Evolutionary conservation across 2,888 invertebrate genomes (phyloP), one percentile per base, ranked within the genome.

Genomic region (Pheosia gnoma): DNA sequence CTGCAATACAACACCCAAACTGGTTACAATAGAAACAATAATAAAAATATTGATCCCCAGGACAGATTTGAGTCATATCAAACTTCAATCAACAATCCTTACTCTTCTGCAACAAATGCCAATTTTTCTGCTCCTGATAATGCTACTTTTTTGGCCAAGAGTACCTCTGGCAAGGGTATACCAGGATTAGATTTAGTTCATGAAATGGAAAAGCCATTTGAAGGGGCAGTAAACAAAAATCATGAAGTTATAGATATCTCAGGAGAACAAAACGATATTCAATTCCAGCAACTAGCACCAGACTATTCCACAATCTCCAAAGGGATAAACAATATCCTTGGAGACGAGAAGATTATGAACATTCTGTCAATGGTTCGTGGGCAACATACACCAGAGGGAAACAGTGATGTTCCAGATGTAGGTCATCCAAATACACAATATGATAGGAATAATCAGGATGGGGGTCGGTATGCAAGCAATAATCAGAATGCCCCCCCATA

Each of bases 141-240:
- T 59, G 67, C 87, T 52, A 84, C 76, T 63, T 93, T 92, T 75
- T 73, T 93, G 53, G 84, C 86, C 39, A 75, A 81, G 62, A 82
- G 76, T 78, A 83, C 78, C 47, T 77, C 84, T 39, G 76, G 81
- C 59, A 95, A 94, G 75, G 95, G 95, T 53, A 97, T 97, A 79
- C 97, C 97, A 9, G 97, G 97, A 0, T 91, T 97, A 62, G 96
- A 97, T 91, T 93, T 96, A 65, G 95, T 96, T 9, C 93, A 91
- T 68, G 94, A 94, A 5, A 80, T 71, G 64, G 87, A 87, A 53
- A 88, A 79, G 75, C 47, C 63, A 41, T 45, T 63, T 59, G 52
- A 25, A 25, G 2, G 64, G 43, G 47, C 54, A 25, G 11, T 39
- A 55, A 74, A 65, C 36, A 73, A 69, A 58, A 73, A 74, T 37